Evolutionary conservation across 2,797 vertebrate genomes (phyloP).

Genomic region (Nyctalus aviator): DNA sequence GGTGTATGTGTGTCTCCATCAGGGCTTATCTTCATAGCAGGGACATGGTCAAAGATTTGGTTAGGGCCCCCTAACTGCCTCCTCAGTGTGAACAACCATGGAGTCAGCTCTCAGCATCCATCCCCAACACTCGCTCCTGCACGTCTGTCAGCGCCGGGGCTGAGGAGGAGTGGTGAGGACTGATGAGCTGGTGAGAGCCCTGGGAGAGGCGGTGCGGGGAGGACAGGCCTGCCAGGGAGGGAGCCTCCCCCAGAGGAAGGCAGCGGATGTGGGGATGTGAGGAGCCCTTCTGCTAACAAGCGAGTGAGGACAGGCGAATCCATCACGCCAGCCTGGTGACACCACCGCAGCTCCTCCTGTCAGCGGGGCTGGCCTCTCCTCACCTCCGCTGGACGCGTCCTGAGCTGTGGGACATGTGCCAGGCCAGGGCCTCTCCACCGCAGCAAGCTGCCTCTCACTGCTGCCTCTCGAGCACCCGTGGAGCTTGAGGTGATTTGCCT

Average conservation of each 20-base stretch:
- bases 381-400: background rate
- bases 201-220: background rate
- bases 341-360: background rate
- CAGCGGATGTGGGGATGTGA: background rate
- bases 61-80: background rate
- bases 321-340: background rate
- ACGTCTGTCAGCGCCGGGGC: background rate
- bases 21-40: background rate
- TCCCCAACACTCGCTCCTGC: background rate
- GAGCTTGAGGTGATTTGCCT: background rate
- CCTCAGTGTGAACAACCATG: background rate
- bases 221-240: background rate
- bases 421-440: background rate
- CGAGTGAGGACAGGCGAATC: conserved; percentile 46
- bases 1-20: background rate
- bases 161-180: background rate
- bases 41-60: background rate
- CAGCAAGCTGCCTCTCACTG: background rate
- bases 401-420: background rate
- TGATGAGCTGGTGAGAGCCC: background rate
- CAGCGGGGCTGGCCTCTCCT: conserved; percentile 2
- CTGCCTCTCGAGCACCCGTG: background rate
- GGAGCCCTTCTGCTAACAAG: background rate
- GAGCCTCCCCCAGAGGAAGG: background rate
- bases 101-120: background rate